Evolutionary conservation across 2,888 invertebrate genomes (phyloP), one percentile per base, ranked within the genome.

Genomic region (Tachina grossa): DNA sequence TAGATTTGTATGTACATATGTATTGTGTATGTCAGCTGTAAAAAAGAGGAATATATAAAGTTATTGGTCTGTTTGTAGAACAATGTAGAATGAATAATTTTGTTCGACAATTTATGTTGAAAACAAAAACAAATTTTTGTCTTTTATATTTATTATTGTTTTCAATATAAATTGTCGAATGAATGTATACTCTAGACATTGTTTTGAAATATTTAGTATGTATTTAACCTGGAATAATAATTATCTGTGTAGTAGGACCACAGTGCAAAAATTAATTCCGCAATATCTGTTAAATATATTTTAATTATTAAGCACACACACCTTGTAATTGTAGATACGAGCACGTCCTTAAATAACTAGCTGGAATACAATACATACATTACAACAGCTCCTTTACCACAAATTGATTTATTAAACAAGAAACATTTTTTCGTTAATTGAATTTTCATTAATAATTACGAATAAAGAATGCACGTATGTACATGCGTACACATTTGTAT

Each of bases 401-500:
- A 78, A 61, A 61, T 31, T 31, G n/a, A 71, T 43, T 8, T 31
- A 49, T 57, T 13, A 16, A 22, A 59, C 9, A 43, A 53, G 31
- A 53, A 63, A 39, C 3, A 6, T 43, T 71, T 68, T 81, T 68
- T 19, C 59, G 43, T 68, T 81, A 68, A 81, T 81, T 68, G 53
- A 81, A 63, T 71, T 55, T 81, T 75, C 45, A 61, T 74, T 66
- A 72, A 57, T 55, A 74, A 74, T 47, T 51, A 43, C 14, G 31
- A 53, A 22, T 31, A n/a, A n/a, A n/a, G 31, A 31, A 31, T 31
- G 31, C 0, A 31, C 10, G 39, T 31, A 31, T 31, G 55, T 74
- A 43, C 51, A 31, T 31, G 6, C 5, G 31, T 31, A 31, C 5
- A 6, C 4, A 3, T 4, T 0, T 31, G 4, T 0, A 4, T 31